Conservation (phyloP, 1,140 invertebrate genomes). For the Micrasema minimum region DNA sequence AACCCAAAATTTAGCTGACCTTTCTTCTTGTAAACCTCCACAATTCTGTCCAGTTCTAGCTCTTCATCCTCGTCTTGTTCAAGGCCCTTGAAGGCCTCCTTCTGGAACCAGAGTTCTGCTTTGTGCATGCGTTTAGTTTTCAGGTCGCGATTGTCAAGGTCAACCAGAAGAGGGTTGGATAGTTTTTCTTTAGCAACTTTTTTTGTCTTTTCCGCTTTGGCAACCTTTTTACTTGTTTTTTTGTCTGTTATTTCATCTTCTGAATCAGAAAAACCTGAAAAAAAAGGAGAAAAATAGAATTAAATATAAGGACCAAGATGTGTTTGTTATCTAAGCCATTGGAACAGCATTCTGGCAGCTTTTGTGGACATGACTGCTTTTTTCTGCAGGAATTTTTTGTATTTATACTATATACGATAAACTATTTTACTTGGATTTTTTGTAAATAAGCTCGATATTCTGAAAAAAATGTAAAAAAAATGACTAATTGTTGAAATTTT, state of each 20-base stretch:
- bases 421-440: too few relatives aligned
- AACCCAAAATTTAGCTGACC: conserved; percentile 58
- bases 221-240: conserved; percentile 55
- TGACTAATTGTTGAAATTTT: too few relatives aligned
- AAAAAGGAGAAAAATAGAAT: conserved; percentile 43
- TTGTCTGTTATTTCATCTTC: conserved; percentile 61
- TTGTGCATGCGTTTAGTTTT: conserved; percentile 78
- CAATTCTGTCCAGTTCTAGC: conserved; percentile 84
- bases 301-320: too few relatives aligned
- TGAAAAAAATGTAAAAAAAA: too few relatives aligned
- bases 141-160: conserved; percentile 81
- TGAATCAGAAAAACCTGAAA: conserved; percentile 69
- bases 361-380: too few relatives aligned
- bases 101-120: conserved; percentile 90
- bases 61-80: conserved; percentile 87
- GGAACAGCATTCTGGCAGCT: too few relatives aligned
- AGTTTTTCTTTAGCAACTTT: conserved; percentile 51
- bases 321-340: too few relatives aligned
- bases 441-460: too few relatives aligned
- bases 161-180: conserved; percentile 86
- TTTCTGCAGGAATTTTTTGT: too few relatives aligned
- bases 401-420: too few relatives aligned
- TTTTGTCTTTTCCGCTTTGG: conserved; percentile 55
- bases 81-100: conserved; percentile 87
- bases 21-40: conserved; percentile 77